Evolutionary conservation across 2,888 invertebrate genomes (phyloP).

Genomic region (Charanyca ferruginea): DNA sequence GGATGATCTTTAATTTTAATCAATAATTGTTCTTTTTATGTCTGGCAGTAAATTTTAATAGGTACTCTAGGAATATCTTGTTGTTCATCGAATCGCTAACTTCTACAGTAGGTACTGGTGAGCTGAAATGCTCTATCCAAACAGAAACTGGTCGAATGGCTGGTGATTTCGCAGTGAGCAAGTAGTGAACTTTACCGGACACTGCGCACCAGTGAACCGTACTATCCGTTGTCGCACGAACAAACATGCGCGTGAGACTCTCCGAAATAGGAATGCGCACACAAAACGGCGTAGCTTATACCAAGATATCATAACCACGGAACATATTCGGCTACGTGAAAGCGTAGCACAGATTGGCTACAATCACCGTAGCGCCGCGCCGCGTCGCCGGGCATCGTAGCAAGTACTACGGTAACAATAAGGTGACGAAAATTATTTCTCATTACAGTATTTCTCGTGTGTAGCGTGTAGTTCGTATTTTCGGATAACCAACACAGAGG

Average conservation of each 20-base stretch:
- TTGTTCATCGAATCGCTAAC: slow-evolving; percentile 70
- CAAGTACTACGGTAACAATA: slow-evolving; percentile 17
- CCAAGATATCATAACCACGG: slow-evolving; percentile 37
- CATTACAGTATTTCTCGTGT: not conserved
- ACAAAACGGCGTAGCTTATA: slow-evolving; percentile 46
- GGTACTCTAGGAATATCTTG: not conserved
- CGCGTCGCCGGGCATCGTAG: slow-evolving; percentile 33
- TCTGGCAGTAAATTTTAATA: not conserved
- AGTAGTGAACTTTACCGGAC: slow-evolving; percentile 78
- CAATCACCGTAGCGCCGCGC: slow-evolving; percentile 33
- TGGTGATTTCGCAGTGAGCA: slow-evolving; percentile 79
- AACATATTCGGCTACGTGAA: slow-evolving; percentile 32
- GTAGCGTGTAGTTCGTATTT: not conserved
- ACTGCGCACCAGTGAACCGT: slow-evolving; percentile 78
- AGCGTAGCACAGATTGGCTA: slow-evolving; percentile 42
- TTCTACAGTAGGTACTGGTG: slow-evolving; percentile 71
- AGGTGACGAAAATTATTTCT: not conserved
- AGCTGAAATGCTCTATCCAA: slow-evolving; percentile 60
- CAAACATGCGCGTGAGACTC: slow-evolving; percentile 83
- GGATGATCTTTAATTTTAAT: not conserved
- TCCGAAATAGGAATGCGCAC: slow-evolving; percentile 72
- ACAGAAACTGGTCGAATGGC: slow-evolving; percentile 70
- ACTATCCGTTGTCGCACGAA: slow-evolving; percentile 70
- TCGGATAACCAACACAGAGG: not conserved
- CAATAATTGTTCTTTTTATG: not conserved